Evolutionary conservation across 2,888 invertebrate genomes (phyloP), one percentile per base, ranked within the genome.

Genomic region (Ectemnius cavifrons): DNA sequence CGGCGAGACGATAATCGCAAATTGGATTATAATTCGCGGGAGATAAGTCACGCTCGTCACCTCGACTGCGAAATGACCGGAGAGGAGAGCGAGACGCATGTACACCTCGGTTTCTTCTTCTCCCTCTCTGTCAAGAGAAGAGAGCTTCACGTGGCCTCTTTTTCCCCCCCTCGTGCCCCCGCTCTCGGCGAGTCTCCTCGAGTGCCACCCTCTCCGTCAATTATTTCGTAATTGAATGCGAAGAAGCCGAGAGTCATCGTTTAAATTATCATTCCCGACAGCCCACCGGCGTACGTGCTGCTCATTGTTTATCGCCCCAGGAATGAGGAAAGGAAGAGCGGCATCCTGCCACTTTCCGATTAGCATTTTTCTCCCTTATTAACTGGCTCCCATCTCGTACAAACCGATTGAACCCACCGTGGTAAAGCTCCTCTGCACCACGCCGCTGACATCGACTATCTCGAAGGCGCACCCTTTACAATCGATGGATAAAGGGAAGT

Each of bases 21-120:
- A 90, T 90, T 90, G 89, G 89, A 90, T 90, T 90, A 89, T 90
- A 90, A 90, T 90, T 89, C 87, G 88, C 87, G 72, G 77, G 84
- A 84, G 85, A 89, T 90, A 89, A 90, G 90, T 90, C 89, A 89
- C 88, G 91, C 87, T 87, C 88, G 88, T 90, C 89, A 87, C 84
- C 89, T 86, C 84, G 84, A 73, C 85, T 86, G 87, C 85, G 82
- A 88, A 86, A 86, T 82, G 83, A 80, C 81, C 81, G 47, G 60
- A 59, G 57, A n/a, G 27, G 59, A 23, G 52, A 58, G 70, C 64
- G 73, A 69, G 83, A 82, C 71, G 67, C 67, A 60, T 64, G n/a
- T 60, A 27, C 70, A 64, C 37, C 13, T 52, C 16, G 14, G n/a
- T 16, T 16, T 52, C 52, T 52, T 52, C 52, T 52, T 13, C 16